Evolutionary conservation across 2,888 invertebrate genomes (phyloP).

Genomic region (Gymnocheta viridis): DNA sequence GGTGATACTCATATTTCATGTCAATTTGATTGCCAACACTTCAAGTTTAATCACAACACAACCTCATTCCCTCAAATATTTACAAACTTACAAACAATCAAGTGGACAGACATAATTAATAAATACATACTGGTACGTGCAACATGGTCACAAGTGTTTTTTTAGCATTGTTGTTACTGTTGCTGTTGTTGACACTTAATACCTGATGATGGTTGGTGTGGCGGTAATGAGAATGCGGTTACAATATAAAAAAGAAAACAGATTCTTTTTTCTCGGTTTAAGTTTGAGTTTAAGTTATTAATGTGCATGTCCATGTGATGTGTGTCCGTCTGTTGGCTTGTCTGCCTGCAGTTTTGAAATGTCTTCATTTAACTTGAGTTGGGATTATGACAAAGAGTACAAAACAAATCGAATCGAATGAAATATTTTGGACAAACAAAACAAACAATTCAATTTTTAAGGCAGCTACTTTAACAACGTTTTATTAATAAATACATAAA

Average conservation of each 20-base stretch:
- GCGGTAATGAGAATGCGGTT: slow-evolving; percentile 44
- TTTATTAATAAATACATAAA: slow-evolving; percentile 71
- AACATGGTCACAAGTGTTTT: slow-evolving; percentile 39
- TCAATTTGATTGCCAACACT: slow-evolving; percentile 70
- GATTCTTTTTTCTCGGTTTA: neutral
- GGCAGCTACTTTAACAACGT: slow-evolving; percentile 71
- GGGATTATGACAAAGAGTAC: slow-evolving; percentile 46
- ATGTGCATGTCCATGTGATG: slow-evolving; percentile 55
- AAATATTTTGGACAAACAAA: slow-evolving; percentile 50
- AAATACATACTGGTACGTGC: slow-evolving; percentile 7
- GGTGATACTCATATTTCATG: slow-evolving; percentile 69
- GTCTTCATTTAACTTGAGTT: slow-evolving; percentile 42
- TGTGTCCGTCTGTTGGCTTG: neutral
- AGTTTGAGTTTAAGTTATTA: slow-evolving; percentile 24
- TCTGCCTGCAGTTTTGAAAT: slow-evolving; percentile 15
- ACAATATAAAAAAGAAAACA: slow-evolving; percentile 15
- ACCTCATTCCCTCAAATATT: slow-evolving; percentile 36
- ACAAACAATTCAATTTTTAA: slow-evolving; percentile 63
- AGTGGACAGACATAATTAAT: slow-evolving; percentile 23
- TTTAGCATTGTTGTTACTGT: slow-evolving; percentile 19
- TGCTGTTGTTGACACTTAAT: slow-evolving; percentile 37
- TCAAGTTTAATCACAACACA: slow-evolving; percentile 69
- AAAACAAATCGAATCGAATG: slow-evolving; percentile 33
- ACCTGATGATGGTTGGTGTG: slow-evolving; percentile 29
- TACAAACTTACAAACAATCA: neutral